These are phyloP conservation scores for Egretta garzetta DNA, from an alignment of 2,113 vertebrate species.

Conservation along the genomic window DNA sequence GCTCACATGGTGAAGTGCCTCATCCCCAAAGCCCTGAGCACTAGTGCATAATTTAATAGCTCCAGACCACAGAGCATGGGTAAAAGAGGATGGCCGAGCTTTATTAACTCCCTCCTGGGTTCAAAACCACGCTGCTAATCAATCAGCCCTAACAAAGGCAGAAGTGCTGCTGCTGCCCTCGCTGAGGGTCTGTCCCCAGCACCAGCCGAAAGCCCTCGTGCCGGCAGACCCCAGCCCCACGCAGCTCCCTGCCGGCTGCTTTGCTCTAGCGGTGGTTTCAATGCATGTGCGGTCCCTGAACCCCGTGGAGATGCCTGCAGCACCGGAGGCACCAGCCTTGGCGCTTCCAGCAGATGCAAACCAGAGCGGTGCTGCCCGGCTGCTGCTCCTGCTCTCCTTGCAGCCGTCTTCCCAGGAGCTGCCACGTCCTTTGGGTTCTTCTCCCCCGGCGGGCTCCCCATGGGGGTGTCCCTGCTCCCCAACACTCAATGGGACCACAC, in stretches of 20 bases:
- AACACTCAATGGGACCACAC: rapidly evolving
- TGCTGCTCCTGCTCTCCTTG: background rate
- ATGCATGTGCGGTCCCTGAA: rapidly evolving
- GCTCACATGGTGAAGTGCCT: background rate
- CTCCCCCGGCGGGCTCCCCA: background rate
- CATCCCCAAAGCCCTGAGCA: background rate
- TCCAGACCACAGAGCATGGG: background rate
- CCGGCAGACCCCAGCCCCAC: background rate
- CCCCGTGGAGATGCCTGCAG: background rate
- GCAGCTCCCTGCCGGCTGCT: background rate
- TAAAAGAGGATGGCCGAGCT: background rate
- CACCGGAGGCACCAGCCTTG: background rate
- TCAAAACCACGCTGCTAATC: background rate
- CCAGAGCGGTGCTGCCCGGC: rapidly evolving
- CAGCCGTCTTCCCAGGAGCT: background rate
- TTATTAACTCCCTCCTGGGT: background rate
- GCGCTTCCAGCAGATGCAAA: background rate
- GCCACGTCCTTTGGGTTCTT: background rate
- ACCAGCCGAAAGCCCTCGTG: background rate
- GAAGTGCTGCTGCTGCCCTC: background rate
- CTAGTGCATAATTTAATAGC: constrained; percentile 16
- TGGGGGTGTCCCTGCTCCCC: rapidly evolving
- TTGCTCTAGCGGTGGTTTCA: background rate
- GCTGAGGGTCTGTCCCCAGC: background rate
- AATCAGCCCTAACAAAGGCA: background rate